These are phyloP conservation scores for Palaemon carinicauda DNA, from an alignment of 1,140 invertebrate genomes.

Conservation along the genomic window DNA sequence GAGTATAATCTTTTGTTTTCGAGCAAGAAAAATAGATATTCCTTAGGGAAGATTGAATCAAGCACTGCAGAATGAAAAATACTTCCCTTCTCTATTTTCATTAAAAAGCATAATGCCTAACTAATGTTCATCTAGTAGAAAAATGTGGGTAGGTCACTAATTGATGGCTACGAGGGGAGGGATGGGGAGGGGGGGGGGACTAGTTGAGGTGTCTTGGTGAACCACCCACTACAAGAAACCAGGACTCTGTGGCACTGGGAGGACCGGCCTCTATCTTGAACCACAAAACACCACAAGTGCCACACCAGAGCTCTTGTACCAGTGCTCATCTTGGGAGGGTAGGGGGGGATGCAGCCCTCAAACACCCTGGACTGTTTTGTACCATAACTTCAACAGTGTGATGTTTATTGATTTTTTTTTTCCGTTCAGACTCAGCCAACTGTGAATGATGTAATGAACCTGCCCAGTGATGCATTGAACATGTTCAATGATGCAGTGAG, in stretches of 20 bases:
- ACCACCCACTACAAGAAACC: constrained; percentile 35
- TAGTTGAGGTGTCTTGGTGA: constrained; percentile 44
- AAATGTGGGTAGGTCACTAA: constrained; percentile 45
- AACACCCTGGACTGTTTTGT: constrained; percentile 49
- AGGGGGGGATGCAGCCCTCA: constrained; percentile 24
- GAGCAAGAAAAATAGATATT: constrained; percentile 56
- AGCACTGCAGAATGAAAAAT: constrained; percentile 54
- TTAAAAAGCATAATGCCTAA: constrained; percentile 53
- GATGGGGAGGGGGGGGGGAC: constrained; percentile 5
- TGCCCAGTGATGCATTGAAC: background rate
- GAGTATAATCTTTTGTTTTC: constrained; percentile 39
- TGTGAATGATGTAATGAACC: background rate
- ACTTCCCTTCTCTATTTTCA: constrained; percentile 54
- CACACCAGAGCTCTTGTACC: constrained; percentile 5
- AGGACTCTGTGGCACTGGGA: constrained; percentile 48
- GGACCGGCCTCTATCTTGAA: constrained; percentile 42
- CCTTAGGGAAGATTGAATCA: constrained; percentile 52
- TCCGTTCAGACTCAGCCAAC: constrained; percentile 17
- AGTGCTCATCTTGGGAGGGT: background rate
- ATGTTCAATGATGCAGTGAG: no score
- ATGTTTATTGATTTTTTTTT: background rate
- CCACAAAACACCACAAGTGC: constrained; percentile 40
- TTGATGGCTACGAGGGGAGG: constrained; percentile 13
- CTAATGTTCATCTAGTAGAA: constrained; percentile 55
- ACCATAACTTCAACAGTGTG: constrained; percentile 44